Evolutionary conservation across 2,113 vertebrate genomes (phyloP), one percentile per base, ranked within the genome.

Genomic region (Rafetus swinhoei): DNA sequence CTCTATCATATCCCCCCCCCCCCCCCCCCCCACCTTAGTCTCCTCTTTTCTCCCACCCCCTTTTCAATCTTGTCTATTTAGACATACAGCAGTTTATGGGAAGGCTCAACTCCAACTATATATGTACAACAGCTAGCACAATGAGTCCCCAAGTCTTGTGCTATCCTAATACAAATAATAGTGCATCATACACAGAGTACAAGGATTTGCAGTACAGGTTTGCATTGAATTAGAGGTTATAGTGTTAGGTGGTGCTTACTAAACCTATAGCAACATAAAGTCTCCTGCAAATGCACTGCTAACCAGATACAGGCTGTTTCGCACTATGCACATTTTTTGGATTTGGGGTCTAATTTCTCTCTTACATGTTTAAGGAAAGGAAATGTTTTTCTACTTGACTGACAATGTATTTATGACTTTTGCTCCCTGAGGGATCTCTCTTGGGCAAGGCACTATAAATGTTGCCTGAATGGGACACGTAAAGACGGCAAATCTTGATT

Each of bases 401-500:
- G 45, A 39, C 22, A 53, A 79, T 9, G 59, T 90, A 74, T 90
- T 16, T 50, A 24, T 54, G 82, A 24, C 35, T 90, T 88, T 92
- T 87, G 21, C 45, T 90, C 65, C 65, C 55, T 21, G 25, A 79
- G 82, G 16, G 45, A 52, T 84, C 72, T 82, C 25, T n/a, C 19
- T 57, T 76, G 21, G 83, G 62, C 50, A 85, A 85, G 80, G 91
- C 92, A 54, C 11, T 62, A 24, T 92, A 95, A 87, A 59, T 81
- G 90, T 79, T 55, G 90, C 82, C 86, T 94, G 81, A 89, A 50
- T n/a, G 91, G 82, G 92, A 80, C 90, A 57, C 54, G 86, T 35
- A 54, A 1, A 52, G 29, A 50, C 6, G 77, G 59, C 55, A 91
- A 88, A 45, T 25, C 89, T 1, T 84, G 81, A 59, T 12, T 59